These are phyloP conservation scores for Leptosomus discolor DNA, from an alignment of 2,113 vertebrate species.

Conservation along the genomic window DNA sequence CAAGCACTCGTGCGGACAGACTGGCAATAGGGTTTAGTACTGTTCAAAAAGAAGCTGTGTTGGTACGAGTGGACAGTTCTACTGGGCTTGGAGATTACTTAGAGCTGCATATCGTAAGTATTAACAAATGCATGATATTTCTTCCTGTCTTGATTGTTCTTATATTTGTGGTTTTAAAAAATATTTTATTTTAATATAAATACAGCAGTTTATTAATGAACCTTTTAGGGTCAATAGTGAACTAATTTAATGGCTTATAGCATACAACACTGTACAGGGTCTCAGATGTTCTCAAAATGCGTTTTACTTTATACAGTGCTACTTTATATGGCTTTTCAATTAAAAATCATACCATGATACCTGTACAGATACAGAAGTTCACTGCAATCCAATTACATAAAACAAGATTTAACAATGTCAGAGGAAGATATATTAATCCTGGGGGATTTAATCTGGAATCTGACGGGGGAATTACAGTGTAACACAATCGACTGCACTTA, in stretches of 20 bases:
- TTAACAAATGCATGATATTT: neutral
- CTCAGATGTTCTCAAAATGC: neutral
- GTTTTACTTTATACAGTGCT: neutral
- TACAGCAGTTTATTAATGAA: neutral
- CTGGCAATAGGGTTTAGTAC: constrained; percentile 98
- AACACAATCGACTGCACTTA: neutral
- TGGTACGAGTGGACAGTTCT: constrained; percentile 97
- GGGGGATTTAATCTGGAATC: constrained; percentile 6
- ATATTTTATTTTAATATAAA: neutral
- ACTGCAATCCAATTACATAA: neutral
- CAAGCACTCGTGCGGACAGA: constrained; percentile 95
- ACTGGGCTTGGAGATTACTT: constrained; percentile 96
- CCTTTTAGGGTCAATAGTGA: neutral
- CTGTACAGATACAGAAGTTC: neutral
- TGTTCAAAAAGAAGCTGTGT: constrained; percentile 91
- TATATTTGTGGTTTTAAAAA: fast-evolving
- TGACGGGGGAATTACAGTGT: neutral
- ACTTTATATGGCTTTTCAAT: neutral
- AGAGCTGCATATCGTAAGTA: constrained; percentile 99
- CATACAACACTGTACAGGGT: neutral
- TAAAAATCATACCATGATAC: neutral
- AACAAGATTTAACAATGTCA: neutral
- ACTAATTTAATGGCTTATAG: neutral
- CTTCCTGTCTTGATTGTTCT: neutral
- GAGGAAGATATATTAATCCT: neutral